Conservation (phyloP, 2,888 invertebrate genomes). For the Hydrotaea diabolus region DNA sequence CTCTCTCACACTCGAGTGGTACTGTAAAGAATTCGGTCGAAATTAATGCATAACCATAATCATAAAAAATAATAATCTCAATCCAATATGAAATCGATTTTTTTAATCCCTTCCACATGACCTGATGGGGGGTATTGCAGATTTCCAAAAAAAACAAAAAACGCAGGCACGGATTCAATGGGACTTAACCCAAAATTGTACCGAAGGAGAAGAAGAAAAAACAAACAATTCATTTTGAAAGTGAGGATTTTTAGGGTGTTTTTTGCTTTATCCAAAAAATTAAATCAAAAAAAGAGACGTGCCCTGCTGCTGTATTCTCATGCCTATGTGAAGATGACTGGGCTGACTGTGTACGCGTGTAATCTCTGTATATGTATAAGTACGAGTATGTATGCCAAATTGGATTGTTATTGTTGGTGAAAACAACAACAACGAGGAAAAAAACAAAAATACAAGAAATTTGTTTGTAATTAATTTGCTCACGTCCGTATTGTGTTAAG, state of each 20-base stretch:
- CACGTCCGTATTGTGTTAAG: constrained; percentile 57
- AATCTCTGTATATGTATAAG: background rate
- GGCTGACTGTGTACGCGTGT: background rate
- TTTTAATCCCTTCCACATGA: constrained; percentile 31
- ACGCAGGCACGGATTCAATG: background rate
- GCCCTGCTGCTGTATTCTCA: background rate
- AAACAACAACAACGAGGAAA: background rate
- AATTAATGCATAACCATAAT: constrained; percentile 8
- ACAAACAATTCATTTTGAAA: background rate
- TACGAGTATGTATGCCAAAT: too few species aligned
- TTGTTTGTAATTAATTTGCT: constrained; percentile 63
- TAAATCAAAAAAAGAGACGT: background rate
- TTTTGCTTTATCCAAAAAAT: background rate
- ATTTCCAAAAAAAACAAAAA: constrained; percentile 13
- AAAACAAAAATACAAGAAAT: background rate
- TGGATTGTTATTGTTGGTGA: background rate
- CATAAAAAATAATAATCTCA: constrained; percentile 8
- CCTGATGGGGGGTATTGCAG: constrained; percentile 32
- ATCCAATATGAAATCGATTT: background rate
- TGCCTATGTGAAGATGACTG: background rate
- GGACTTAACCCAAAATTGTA: background rate
- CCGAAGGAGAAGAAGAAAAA: too few species aligned
- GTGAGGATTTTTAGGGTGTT: constrained; percentile 20
- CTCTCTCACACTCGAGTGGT: too few species aligned
- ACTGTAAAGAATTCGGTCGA: too few species aligned